Conservation (phyloP, 2,113 vertebrate genomes). For the Anguilla japonica region DNA sequence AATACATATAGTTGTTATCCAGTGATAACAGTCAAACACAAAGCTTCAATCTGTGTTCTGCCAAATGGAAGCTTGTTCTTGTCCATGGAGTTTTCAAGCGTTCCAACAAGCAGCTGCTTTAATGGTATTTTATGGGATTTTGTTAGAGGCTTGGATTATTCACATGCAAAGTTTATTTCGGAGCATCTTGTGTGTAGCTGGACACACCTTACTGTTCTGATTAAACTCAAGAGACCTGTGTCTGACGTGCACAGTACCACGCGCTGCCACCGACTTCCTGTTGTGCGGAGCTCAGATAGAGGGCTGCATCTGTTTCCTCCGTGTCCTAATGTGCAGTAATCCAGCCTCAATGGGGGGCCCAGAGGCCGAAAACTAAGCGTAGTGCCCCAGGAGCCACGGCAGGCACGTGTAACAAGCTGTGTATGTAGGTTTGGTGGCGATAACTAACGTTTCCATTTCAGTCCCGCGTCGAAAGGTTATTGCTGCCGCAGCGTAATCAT, state of each 20-base stretch:
- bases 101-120: not conserved
- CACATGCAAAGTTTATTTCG: not conserved
- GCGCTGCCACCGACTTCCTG: not conserved
- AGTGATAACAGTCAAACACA: not conserved
- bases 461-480: no score
- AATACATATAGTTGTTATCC: not conserved
- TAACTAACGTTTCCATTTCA: no score
- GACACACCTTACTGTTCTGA: constrained; percentile 11
- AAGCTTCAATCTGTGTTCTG: not conserved
- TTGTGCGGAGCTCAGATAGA: constrained; percentile 38
- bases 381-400: not conserved
- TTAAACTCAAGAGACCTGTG: not conserved
- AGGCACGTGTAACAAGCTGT: not conserved
- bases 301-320: constrained; percentile 63
- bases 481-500: not conserved
- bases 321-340: constrained; percentile 62
- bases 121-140: not conserved
- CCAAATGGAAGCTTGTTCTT: not conserved
- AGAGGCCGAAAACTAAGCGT: constrained; percentile 23
- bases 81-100: not conserved
- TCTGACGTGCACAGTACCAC: not conserved
- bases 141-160: not conserved
- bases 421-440: no score
- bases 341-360: constrained; percentile 49
- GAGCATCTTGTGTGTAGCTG: not conserved